A percentile compares a stretch with the other conserved stretches of the same genome.
Conservation (phyloP, 92 coral and sea anemone genomes). For the Pocillopora grandis region DNA sequence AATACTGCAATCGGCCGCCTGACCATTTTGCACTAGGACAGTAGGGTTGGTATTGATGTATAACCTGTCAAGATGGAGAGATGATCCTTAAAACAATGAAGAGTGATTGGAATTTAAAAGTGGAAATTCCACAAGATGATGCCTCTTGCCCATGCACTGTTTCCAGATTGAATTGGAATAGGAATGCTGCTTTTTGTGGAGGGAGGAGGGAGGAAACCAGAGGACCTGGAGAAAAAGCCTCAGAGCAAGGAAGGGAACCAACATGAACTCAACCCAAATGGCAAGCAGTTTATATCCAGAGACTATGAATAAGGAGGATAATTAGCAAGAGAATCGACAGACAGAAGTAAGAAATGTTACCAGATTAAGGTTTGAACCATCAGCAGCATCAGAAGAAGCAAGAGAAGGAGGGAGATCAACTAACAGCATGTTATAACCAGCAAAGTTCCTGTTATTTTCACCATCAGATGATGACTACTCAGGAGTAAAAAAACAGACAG, state of each 20-base stretch:
- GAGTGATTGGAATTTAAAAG: too few species aligned
- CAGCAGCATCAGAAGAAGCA: constrained; percentile 21
- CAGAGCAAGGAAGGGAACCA: not conserved
- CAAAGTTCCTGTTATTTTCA: constrained; percentile 19
- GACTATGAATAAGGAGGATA: not conserved
- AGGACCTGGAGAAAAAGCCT: not conserved
- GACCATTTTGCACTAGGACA: too few species aligned
- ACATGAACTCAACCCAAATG: not conserved
- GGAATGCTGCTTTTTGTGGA: too few species aligned
- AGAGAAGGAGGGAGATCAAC: not conserved
- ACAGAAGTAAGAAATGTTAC: constrained; percentile 7
- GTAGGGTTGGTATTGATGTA: too few species aligned
- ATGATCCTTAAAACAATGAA: too few species aligned
- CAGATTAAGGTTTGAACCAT: constrained; percentile 2
- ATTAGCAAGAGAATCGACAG: not conserved
- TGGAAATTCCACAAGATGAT: too few species aligned
- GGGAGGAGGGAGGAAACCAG: too few species aligned
- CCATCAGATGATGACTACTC: constrained; percentile 30
- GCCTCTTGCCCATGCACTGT: too few species aligned
- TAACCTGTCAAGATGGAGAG: too few species aligned
- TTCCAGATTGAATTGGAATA: too few species aligned
- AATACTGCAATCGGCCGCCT: too few species aligned
- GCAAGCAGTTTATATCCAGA: not conserved
- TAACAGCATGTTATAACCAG: constrained; percentile 1
- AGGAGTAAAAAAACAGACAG: constrained; percentile 1